These are phyloP conservation scores for Arion vulgaris DNA, from an alignment of 1,140 invertebrate genomes.

Conservation along the genomic window DNA sequence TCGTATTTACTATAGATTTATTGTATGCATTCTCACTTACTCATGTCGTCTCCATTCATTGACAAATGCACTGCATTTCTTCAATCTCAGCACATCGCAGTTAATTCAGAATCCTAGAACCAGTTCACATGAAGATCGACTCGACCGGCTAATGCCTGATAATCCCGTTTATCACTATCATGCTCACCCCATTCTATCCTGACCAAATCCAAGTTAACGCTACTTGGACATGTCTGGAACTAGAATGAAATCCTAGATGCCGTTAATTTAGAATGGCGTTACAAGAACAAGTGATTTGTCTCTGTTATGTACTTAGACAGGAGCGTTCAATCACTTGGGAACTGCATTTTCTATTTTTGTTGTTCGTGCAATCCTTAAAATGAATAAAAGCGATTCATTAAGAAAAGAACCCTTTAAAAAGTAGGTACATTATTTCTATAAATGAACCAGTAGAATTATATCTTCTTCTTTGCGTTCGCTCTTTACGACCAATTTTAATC, in stretches of 20 bases:
- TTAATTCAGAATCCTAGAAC: background rate
- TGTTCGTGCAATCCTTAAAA: background rate
- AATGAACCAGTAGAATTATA: no score
- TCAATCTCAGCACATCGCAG: background rate
- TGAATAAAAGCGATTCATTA: no score
- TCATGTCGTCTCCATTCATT: background rate
- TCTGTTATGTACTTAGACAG: background rate
- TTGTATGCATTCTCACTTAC: background rate
- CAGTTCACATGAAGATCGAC: background rate
- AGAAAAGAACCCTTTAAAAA: no score
- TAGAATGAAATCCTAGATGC: conserved; percentile 4
- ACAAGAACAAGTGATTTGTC: background rate
- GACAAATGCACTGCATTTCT: background rate
- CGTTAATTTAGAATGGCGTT: background rate
- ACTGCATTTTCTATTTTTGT: background rate
- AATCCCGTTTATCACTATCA: conserved; percentile 2
- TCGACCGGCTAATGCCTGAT: background rate
- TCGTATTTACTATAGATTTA: background rate
- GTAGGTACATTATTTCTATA: no score
- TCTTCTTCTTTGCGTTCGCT: no score
- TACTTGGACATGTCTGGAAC: background rate
- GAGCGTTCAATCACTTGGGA: background rate
- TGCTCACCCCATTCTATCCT: background rate
- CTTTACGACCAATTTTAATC: no score
- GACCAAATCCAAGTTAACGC: background rate